Conservation (phyloP, 2,888 invertebrate species). For the Habroteleia sp. region DNA sequence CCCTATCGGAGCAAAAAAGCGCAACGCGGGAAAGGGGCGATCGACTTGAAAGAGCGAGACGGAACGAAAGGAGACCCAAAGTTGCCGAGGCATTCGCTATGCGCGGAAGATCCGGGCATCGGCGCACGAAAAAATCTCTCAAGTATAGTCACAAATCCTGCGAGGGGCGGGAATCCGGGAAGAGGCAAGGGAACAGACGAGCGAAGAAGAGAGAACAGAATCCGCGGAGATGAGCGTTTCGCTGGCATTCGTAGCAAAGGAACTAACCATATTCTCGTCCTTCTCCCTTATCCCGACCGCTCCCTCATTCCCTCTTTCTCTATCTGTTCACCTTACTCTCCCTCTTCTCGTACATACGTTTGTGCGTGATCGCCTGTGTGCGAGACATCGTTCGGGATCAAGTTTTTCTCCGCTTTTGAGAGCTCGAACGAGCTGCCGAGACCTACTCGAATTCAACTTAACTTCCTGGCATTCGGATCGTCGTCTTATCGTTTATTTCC, state of each 20-base stretch:
- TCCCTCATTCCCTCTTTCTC: slow-evolving; percentile 1
- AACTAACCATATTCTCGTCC: slow-evolving; percentile 61
- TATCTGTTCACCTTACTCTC: slow-evolving; percentile 36
- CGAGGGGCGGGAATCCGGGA: slow-evolving; percentile 6
- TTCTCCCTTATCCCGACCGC: too few species aligned
- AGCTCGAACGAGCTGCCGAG: slow-evolving; percentile 69
- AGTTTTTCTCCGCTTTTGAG: slow-evolving; percentile 78
- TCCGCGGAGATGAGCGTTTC: slow-evolving; percentile 72
- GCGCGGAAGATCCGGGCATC: slow-evolving; percentile 63
- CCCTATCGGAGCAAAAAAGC: slow-evolving; percentile 51
- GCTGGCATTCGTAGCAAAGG: slow-evolving; percentile 67
- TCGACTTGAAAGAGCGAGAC: not conserved
- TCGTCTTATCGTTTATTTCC: slow-evolving; percentile 62
- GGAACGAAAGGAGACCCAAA: slow-evolving; percentile 56
- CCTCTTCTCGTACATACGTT: slow-evolving; percentile 34
- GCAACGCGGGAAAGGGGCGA: not conserved
- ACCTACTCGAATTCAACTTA: slow-evolving; percentile 76
- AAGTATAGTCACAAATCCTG: slow-evolving; percentile 67
- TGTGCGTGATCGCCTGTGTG: slow-evolving; percentile 68
- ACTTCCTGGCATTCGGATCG: slow-evolving; percentile 79
- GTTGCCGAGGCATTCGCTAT: slow-evolving; percentile 60
- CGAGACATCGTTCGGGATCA: slow-evolving; percentile 76
- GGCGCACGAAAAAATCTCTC: slow-evolving; percentile 70
- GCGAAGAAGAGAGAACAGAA: slow-evolving; percentile 56
- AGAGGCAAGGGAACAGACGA: slow-evolving; percentile 13